These are phyloP conservation scores for Perognathus longimembris DNA, from an alignment of 2,113 vertebrate genomes.

Conservation along the genomic window DNA sequence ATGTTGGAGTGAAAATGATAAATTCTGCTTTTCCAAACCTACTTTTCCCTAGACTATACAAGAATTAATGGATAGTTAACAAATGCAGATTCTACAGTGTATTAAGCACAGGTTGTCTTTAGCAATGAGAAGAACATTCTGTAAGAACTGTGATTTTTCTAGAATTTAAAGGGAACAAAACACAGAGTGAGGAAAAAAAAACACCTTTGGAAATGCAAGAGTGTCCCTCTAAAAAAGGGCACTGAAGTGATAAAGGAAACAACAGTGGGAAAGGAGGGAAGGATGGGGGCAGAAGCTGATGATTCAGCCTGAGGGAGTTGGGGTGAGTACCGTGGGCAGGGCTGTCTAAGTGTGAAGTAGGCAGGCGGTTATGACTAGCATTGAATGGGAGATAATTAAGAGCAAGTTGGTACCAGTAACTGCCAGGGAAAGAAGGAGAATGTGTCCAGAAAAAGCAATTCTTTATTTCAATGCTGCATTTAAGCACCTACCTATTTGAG, in stretches of 20 bases:
- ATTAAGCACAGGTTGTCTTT: not conserved
- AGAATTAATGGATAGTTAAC: not conserved
- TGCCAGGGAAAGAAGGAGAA: constrained; percentile 61
- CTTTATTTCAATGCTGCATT: constrained; percentile 35
- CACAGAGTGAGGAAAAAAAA: not conserved
- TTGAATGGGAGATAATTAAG: constrained; percentile 70
- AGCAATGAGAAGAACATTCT: constrained; percentile 49
- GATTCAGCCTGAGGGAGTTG: constrained; percentile 75
- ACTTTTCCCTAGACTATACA: not conserved
- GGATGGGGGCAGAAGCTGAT: not conserved
- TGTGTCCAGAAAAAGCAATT: constrained; percentile 52
- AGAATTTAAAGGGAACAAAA: constrained; percentile 30
- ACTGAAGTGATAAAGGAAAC: constrained; percentile 51
- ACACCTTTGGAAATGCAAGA: constrained; percentile 32
- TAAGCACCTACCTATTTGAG: constrained; percentile 62
- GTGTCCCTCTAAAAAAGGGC: constrained; percentile 51
- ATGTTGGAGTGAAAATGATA: constrained; percentile 5
- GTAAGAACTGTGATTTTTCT: constrained; percentile 2
- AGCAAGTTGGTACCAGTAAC: constrained; percentile 63
- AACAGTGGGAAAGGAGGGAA: not conserved
- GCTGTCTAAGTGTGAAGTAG: not conserved
- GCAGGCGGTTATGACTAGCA: constrained; percentile 65
- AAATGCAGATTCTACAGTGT: not conserved
- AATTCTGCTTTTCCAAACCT: constrained; percentile 16
- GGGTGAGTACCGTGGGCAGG: constrained; percentile 26